Base-by-base conservation (phyloP, 2,888 invertebrate species). In the Xylocampa areola region DNA sequence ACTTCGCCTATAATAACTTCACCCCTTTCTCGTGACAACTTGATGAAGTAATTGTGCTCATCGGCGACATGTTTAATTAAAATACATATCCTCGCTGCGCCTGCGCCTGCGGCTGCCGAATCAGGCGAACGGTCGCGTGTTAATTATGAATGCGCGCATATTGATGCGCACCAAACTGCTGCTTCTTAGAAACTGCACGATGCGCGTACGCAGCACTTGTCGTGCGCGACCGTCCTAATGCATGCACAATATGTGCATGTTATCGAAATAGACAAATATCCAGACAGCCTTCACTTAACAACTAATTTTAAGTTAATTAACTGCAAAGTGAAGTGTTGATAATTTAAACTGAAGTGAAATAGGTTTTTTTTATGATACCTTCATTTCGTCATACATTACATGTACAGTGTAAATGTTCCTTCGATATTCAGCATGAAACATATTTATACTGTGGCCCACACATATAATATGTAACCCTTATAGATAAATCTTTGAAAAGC, bases 151-250 rank as follows among this genome's bases (percentile, higher is more conserved):
- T 32, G 27, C 29, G 43, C 40, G 52, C 41, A 65, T 54, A 33
- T 23, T 50, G 25, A 51, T 51, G 44, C 47, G 36, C 55, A 37
- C 50, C 29, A 14, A 67, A 51, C 40, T 44, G 53, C 27, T 30
- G 14, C 11, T 60, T 58, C 33, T 52, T 48, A 48, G 48, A 53
- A 53, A 53, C 29, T 3, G 11, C 39, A 14, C 16, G 27, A 13
- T 6, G 11, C 21, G n/a, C 35, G 7, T 40, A 25, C n/a, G 29
- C 17, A n/a, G 30, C 23, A 13, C 6, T 23, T 19, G 2, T 11
- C 36, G 23, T 45, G 33, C 6, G 39, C 7, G 7, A 8, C 6
- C n/a, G 16, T 7, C 14, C 21, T 10, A 21, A 40, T 17, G n/a
- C 30, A 35, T 35, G 50, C 25, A n/a, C 30, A n/a, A 14, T 16